These are phyloP conservation scores for Sylvia atricapilla DNA, from an alignment of 2,113 vertebrate genomes.

Conservation along the genomic window DNA sequence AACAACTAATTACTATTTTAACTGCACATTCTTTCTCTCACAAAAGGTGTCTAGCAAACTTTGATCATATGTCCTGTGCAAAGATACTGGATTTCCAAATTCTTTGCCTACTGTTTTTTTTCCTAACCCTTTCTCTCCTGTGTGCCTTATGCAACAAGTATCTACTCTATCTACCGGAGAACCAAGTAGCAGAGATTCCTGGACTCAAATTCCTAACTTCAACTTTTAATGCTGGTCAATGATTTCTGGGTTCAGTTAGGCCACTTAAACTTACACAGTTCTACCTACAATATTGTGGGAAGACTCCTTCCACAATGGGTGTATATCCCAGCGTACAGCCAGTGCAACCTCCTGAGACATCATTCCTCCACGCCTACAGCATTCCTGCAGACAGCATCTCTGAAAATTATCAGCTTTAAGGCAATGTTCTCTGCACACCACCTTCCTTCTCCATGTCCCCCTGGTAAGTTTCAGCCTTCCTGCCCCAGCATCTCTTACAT, in stretches of 20 bases:
- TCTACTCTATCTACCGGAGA: background rate
- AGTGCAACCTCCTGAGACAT: background rate
- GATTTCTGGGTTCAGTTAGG: background rate
- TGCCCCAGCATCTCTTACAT: background rate
- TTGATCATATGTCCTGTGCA: accelerated
- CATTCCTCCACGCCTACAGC: background rate
- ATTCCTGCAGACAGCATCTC: background rate
- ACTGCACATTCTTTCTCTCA: background rate
- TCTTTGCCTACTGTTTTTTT: background rate
- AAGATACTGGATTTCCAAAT: background rate
- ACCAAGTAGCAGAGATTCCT: background rate
- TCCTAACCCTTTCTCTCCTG: background rate
- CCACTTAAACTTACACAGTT: background rate
- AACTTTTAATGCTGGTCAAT: background rate
- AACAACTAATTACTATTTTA: background rate
- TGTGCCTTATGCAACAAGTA: background rate
- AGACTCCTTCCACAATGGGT: background rate
- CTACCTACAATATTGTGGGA: background rate
- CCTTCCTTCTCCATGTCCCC: background rate
- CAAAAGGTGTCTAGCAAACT: background rate
- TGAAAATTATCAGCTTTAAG: conserved; percentile 1
- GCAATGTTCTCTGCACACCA: background rate
- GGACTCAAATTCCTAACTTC: background rate
- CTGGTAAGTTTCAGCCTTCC: background rate
- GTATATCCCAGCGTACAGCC: background rate